Evolutionary conservation across 64 coral and sea anemone species (phyloP).

Genomic region (Montipora sp.): DNA sequence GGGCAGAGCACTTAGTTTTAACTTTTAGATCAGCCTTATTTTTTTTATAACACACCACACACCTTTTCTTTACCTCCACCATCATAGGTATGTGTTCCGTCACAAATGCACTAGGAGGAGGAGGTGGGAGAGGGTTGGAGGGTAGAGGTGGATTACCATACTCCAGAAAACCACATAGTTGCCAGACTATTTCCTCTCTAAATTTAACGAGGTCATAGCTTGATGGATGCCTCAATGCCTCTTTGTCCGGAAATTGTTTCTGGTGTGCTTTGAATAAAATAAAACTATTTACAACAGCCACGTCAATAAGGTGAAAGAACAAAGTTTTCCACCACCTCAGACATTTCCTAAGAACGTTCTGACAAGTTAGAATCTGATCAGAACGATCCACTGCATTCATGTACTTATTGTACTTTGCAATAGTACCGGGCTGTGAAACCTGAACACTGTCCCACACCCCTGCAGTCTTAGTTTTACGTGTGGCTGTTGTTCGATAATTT

Average conservation of each 20-base stretch:
- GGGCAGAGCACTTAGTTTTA: conserved; percentile 67
- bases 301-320: conserved; percentile 47
- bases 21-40: conserved; percentile 63
- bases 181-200: conserved; percentile 51
- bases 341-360: conserved; percentile 11
- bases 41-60: conserved; percentile 78
- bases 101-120: background rate
- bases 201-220: conserved; percentile 48
- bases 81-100: conserved; percentile 64
- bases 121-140: background rate
- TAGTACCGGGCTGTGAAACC: background rate
- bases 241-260: background rate
- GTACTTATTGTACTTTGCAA: background rate
- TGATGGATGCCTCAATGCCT: background rate
- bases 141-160: conserved; percentile 36
- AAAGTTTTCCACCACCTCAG: conserved; percentile 45
- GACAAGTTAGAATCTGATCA: conserved; percentile 19
- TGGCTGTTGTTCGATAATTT: conserved; percentile 9
- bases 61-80: conserved; percentile 42
- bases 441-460: background rate
- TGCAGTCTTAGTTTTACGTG: background rate
- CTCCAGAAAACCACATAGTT: conserved; percentile 63
- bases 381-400: conserved; percentile 60
- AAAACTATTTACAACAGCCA: conserved; percentile 47
- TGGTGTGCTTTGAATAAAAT: conserved; percentile 33